A percentile compares a stretch with the other conserved stretches of the same genome.
Conservation (phyloP, 2,113 vertebrate species). For the Diadophis punctatus region DNA sequence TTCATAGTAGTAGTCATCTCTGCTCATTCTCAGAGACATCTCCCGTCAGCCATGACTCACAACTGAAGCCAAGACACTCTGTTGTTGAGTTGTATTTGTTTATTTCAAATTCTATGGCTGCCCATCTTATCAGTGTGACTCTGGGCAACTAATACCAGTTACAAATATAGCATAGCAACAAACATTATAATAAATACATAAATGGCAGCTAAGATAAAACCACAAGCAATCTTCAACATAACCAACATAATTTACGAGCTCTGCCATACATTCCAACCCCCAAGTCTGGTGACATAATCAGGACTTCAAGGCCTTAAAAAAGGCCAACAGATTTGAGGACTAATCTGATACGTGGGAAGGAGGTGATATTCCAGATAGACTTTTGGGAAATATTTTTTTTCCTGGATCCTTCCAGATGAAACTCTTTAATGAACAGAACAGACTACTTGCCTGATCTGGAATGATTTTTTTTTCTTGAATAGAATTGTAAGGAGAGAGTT, state of each 20-base stretch:
- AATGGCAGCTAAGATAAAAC: no score
- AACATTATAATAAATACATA: neutral
- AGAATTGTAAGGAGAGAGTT: neutral
- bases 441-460: neutral
- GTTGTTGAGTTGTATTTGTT: neutral
- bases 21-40: neutral
- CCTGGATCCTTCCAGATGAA: neutral
- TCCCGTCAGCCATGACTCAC: neutral
- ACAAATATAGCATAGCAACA: neutral
- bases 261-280: neutral
- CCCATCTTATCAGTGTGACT: neutral
- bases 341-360: neutral
- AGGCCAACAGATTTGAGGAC: neutral
- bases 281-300: neutral
- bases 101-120: neutral
- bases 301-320: neutral
- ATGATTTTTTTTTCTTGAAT: neutral
- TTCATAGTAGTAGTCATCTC: no score
- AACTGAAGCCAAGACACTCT: neutral
- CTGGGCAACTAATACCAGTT: neutral
- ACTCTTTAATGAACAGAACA: neutral
- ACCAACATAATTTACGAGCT: neutral
- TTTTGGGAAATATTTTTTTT: neutral
- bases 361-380: neutral
- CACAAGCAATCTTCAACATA: neutral